phyloP scores from a whole-genome alignment of 2,888 invertebrate species.

The Pandemis heparana region DNA sequence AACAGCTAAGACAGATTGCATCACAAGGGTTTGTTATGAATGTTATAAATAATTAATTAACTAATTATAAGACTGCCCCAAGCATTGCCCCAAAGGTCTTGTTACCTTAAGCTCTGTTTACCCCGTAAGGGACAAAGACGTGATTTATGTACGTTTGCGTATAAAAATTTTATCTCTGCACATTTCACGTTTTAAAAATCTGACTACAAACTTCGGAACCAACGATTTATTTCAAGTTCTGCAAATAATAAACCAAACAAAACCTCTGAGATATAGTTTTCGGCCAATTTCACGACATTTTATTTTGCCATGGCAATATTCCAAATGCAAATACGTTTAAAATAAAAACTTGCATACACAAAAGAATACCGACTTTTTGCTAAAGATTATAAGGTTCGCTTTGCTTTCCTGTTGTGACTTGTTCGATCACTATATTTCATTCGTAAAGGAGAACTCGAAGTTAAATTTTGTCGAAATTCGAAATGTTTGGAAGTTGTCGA shows the following conservation, averaged over 20 bases:
- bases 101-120: too few species aligned
- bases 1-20: neutral
- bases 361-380: neutral
- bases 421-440: slow-evolving; percentile 40
- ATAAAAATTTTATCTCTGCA: too few species aligned
- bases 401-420: slow-evolving; percentile 19
- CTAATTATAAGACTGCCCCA: too few species aligned
- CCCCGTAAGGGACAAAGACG: too few species aligned
- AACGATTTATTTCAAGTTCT: slow-evolving; percentile 20
- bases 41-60: neutral
- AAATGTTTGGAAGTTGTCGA: slow-evolving; percentile 43
- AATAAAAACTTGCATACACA: slow-evolving; percentile 18
- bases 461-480: slow-evolving; percentile 42
- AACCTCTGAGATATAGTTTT: slow-evolving; percentile 40
- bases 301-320: slow-evolving; percentile 39
- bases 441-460: slow-evolving; percentile 36
- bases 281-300: slow-evolving; percentile 42
- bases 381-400: neutral
- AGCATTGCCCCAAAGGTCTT: too few species aligned
- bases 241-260: slow-evolving; percentile 15
- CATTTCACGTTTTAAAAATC: neutral
- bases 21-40: neutral
- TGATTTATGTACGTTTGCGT: too few species aligned
- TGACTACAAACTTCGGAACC: slow-evolving; percentile 4
- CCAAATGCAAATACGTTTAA: slow-evolving; percentile 41